phyloP scores from a whole-genome alignment of 2,797 vertebrate genomes.

The Notolabrus celidotus region DNA sequence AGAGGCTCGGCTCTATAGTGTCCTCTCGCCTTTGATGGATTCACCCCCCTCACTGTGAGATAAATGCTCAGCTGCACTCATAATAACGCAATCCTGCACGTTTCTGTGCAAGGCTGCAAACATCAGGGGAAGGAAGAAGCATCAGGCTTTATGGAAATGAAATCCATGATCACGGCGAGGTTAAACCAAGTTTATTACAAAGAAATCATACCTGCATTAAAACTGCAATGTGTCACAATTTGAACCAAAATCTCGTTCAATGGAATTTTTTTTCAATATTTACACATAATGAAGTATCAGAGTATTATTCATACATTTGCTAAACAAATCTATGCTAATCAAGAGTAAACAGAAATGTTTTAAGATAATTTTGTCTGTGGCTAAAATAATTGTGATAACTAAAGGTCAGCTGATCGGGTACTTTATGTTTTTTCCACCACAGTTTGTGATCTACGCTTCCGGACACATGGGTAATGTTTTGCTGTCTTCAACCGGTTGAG shows the following conservation, averaged over 20 bases:
- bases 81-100: slow-evolving; percentile 9
- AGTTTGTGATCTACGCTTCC: no score
- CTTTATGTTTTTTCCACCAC: no score
- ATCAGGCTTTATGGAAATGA: background rate
- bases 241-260: background rate
- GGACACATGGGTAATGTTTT: no score
- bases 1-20: background rate
- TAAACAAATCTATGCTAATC: no score
- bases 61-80: slow-evolving; percentile 3
- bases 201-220: background rate
- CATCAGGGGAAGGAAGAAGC: background rate
- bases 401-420: no score
- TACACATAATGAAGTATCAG: no score
- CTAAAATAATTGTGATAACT: no score
- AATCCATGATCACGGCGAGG: background rate
- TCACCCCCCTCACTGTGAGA: slow-evolving; percentile 11
- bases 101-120: background rate
- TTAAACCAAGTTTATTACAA: background rate
- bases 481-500: no score
- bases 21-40: slow-evolving; percentile 50
- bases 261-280: background rate
- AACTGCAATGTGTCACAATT: background rate
- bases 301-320: no score
- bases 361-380: no score
- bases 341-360: no score